phyloP scores from a whole-genome alignment of 2,888 invertebrate genomes.

The Plebejus melissa region DNA sequence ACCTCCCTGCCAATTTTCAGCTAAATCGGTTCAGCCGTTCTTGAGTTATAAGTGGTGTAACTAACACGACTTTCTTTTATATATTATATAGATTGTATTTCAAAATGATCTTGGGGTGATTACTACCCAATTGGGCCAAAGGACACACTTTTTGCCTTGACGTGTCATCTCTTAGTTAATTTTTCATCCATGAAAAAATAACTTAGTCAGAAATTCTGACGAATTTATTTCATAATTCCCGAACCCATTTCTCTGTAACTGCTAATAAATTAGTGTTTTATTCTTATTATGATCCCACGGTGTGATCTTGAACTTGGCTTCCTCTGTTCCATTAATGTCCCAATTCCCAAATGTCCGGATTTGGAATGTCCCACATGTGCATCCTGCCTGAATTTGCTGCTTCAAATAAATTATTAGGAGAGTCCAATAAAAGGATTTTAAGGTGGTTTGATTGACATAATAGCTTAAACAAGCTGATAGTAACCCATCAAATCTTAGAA shows the following conservation, averaged over 20 bases:
- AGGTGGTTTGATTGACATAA: not conserved
- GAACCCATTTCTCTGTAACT: not conserved
- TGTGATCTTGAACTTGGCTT: constrained; percentile 24
- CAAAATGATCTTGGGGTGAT: too few relatives aligned
- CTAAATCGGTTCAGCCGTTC: too few relatives aligned
- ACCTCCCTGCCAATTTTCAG: too few relatives aligned
- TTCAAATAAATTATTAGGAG: not conserved
- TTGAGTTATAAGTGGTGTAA: too few relatives aligned
- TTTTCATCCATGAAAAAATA: too few relatives aligned
- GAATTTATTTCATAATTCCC: not conserved
- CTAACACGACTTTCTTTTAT: too few relatives aligned
- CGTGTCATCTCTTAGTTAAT: too few relatives aligned
- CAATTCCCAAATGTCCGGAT: constrained; percentile 11
- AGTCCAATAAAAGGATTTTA: not conserved
- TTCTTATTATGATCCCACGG: constrained; percentile 18
- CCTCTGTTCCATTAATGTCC: not conserved
- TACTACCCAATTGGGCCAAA: too few relatives aligned
- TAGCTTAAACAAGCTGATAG: not conserved
- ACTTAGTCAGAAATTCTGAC: too few relatives aligned
- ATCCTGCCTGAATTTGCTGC: constrained; percentile 7
- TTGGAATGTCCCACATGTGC: constrained; percentile 18
- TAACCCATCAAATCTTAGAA: too few relatives aligned
- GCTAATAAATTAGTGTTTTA: not conserved
- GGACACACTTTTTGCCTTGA: too few relatives aligned
- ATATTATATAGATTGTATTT: too few relatives aligned